Conservation (phyloP, 2,797 vertebrate genomes). For the Hemibagrus guttatus region DNA sequence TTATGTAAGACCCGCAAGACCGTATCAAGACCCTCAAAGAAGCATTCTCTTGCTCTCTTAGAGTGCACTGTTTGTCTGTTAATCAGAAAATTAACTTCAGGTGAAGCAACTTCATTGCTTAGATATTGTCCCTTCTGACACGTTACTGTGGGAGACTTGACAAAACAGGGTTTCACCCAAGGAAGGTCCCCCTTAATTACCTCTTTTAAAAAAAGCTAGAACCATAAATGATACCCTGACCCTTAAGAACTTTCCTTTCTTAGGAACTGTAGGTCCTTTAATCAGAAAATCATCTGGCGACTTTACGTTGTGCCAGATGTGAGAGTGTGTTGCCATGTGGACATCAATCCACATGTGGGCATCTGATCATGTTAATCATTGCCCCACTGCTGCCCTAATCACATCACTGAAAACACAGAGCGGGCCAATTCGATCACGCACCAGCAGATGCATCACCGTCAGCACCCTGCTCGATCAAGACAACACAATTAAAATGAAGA, state of each 20-base stretch:
- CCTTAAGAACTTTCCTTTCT: background rate
- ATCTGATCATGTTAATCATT: slow-evolving; percentile 74
- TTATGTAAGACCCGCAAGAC: background rate
- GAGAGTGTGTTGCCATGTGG: slow-evolving; percentile 55
- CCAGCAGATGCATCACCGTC: slow-evolving; percentile 67
- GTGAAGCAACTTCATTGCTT: background rate
- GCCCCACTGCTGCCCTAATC: slow-evolving; percentile 81
- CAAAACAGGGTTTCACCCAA: background rate
- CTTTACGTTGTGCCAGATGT: slow-evolving; percentile 13
- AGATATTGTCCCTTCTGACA: background rate
- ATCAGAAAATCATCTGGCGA: background rate
- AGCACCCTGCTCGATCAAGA: slow-evolving; percentile 73
- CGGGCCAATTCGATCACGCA: slow-evolving; percentile 70
- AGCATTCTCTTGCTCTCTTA: background rate
- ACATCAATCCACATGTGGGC: slow-evolving; percentile 44
- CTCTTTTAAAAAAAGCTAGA: background rate
- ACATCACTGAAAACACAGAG: slow-evolving; percentile 79
- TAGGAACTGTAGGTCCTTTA: background rate
- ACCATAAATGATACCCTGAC: background rate
- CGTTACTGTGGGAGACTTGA: background rate
- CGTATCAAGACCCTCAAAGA: background rate
- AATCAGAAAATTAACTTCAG: background rate
- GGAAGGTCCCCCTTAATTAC: background rate
- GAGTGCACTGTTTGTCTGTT: background rate
- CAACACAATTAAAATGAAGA: slow-evolving; percentile 68